A percentile compares a stretch with the other conserved stretches of the same genome.
Evolutionary conservation across 1,140 invertebrate genomes (phyloP).

Genomic region (Brachionus rotundiformis): DNA sequence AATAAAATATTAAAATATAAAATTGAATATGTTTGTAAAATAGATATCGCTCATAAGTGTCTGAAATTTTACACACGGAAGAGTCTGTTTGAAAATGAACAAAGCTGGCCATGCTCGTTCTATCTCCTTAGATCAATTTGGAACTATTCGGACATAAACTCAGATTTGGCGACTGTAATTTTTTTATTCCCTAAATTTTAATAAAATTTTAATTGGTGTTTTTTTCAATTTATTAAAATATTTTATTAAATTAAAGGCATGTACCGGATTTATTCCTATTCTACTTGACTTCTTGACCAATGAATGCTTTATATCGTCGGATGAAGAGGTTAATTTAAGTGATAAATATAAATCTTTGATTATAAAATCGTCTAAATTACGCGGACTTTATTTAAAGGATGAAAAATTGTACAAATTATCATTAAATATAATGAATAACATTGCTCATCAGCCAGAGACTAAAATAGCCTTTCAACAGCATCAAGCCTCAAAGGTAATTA

Average conservation of each 20-base stretch:
- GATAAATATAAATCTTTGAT: conserved; percentile 49
- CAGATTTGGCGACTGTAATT: neutral
- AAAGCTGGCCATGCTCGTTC: conserved; percentile 16
- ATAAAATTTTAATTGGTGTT: neutral
- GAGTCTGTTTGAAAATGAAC: conserved; percentile 38
- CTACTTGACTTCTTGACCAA: conserved; percentile 27
- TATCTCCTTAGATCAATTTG: conserved; percentile 30
- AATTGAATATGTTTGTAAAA: neutral
- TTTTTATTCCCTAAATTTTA: neutral
- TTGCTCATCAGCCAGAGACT: conserved; percentile 34
- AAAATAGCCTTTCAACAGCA: conserved; percentile 22
- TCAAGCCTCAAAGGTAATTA: conserved; percentile 6
- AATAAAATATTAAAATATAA: neutral
- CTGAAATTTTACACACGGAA: conserved; percentile 39
- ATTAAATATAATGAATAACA: conserved; percentile 35
- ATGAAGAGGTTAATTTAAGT: conserved; percentile 48
- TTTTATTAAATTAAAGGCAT: neutral
- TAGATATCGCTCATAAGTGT: conserved; percentile 36
- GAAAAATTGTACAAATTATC: conserved; percentile 43
- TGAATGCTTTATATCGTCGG: conserved; percentile 20
- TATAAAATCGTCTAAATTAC: conserved; percentile 46
- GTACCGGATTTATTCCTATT: conserved; percentile 24
- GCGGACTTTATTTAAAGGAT: conserved; percentile 44
- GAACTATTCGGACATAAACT: conserved; percentile 31
- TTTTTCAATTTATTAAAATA: neutral